A percentile compares a stretch with the other conserved stretches of the same genome.
Evolutionary conservation across 2,113 vertebrate genomes (phyloP).

Genomic region (Myanophis thanlyinensis): DNA sequence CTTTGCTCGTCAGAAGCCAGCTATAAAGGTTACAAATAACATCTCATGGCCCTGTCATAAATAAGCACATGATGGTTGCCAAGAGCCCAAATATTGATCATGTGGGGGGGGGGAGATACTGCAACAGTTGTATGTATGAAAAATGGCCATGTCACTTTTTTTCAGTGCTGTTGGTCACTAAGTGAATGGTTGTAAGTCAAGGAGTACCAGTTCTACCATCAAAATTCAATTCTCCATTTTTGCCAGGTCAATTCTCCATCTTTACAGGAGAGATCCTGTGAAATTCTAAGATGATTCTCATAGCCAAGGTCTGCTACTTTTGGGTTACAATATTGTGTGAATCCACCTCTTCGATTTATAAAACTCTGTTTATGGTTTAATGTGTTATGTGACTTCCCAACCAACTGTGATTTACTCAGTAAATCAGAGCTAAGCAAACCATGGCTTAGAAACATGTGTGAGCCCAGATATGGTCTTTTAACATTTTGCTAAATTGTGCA

Average conservation of each 20-base stretch:
- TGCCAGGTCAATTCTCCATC: background rate
- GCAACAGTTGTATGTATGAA: background rate
- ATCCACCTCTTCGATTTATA: background rate
- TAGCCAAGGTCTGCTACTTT: background rate
- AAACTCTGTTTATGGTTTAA: background rate
- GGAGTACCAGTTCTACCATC: background rate
- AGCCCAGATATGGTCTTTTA: background rate
- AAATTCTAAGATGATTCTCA: background rate
- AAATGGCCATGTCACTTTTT: background rate
- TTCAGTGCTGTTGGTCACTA: background rate
- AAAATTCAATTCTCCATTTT: background rate
- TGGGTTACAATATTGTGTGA: background rate
- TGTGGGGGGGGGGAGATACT: background rate
- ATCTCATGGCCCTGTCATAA: background rate
- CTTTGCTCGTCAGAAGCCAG: background rate
- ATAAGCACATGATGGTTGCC: background rate
- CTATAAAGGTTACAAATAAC: background rate
- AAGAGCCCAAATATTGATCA: background rate
- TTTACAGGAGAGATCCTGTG: background rate
- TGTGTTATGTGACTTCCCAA: background rate
- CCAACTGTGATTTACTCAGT: background rate
- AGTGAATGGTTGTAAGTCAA: background rate
- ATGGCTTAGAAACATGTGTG: background rate
- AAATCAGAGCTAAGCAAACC: background rate
- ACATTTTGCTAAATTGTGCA: background rate